Evolutionary conservation across 2,888 invertebrate species (phyloP), one percentile per base, ranked within the genome.

Genomic region (Thalpophila matura): DNA sequence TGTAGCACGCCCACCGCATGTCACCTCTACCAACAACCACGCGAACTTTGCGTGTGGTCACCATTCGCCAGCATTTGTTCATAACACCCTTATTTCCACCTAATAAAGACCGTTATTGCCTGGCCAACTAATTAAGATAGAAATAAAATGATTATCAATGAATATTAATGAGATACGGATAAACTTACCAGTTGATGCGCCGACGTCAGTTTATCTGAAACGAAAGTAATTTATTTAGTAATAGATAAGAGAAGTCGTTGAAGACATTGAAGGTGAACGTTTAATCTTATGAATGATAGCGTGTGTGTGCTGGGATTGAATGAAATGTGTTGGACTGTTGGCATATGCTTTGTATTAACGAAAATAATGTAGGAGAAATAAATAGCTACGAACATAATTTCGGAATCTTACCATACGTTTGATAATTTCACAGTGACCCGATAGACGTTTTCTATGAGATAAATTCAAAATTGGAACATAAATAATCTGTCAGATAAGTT

Each of bases 1-100:
- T 72, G 74, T 61, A 69, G 75, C 63, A 66, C 79, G 79, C 85
- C 84, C 84, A 83, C 84, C 38, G 45, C 67, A 51, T 77, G 82
- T 82, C 80, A 79, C 58, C 47, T 69, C 59, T 56, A 60, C 63
- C 16, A 46, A 16, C 80, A 78, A 74, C 64, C 78, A 81, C 70
- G 79, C 77, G 67, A 72, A 60, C 66, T 67, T 77, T 77, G 77
- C 81, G 81, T 80, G 80, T 79, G 77, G 82, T 67, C 77, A 50
- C 55, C 61, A 74, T 66, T 71, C 60, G 66, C 58, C 16, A 24
- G 53, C 57, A 60, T 63, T 63, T 54, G 54, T 69, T 67, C 16
- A 43, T 31, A 38, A 42, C 16, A 60, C 10, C 9, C 24, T 14
- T 69, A 55, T 55, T 50, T 38, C 33, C 0, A 42, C 12, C 3